Evolutionary conservation across 2,797 vertebrate species (phyloP), one percentile per base, ranked within the genome.

Genomic region (Tragopan temminckii): DNA sequence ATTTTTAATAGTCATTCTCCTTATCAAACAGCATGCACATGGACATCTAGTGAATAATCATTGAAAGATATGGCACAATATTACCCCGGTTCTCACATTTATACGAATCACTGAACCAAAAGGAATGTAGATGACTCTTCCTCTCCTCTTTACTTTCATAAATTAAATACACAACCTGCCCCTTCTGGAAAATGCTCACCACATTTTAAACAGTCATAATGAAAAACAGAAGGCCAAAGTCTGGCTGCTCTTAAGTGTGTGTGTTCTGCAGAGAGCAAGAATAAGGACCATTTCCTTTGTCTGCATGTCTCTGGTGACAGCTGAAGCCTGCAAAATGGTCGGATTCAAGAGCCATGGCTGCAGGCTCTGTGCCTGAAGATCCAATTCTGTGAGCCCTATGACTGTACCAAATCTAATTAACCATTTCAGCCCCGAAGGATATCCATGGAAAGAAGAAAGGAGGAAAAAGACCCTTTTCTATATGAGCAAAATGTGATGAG

Each of bases 181-280:
- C 76, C 46, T 93, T 89, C 93, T 92, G 79, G 86, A 92, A 95
- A 95, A 80, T 38, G 81, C 86, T 94, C 50, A 87, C 71, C 79
- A 92, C 76, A 80, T 83, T 96, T 95, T 76, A 61, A 96, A 12
- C 63, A 80, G 42, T 95, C 62, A 24, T 95, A 95, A 96, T 95
- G 84, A 95, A 93, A 96, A 95, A 74, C 94, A 96, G 92, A 95
- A 95, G 81, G 86, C 71, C 90, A 80, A 27, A 93, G 89, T 95
- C 94, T 96, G 93, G 33, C 66, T 95, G 81, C 66, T 89, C 76
- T 67, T 89, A 63, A 88, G 66, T 0, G 0, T 75, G 62, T 83
- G 53, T 19, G 7, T 8, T 3, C 35, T 62, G 81, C 0, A 0
- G 48, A 79, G 71, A 85, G 53, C 82, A 87, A 45, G 42, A 90